A percentile compares a stretch with the other conserved stretches of the same genome.
Conservation (phyloP, 2,797 vertebrate genomes). For the Peromyscus aztecus region DNA sequence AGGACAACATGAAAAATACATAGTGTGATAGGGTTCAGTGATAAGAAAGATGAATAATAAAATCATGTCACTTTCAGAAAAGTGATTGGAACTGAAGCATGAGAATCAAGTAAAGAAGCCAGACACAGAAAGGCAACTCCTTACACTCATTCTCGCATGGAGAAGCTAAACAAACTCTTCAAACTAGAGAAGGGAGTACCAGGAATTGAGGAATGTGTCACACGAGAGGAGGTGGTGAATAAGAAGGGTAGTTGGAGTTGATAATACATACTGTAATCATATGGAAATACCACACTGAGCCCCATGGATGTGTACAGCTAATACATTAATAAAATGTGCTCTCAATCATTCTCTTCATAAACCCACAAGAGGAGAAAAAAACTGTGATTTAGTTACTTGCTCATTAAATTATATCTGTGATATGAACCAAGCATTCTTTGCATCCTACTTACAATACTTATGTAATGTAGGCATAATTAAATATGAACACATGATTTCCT, state of each 20-base stretch:
- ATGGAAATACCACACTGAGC: background rate
- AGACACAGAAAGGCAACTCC: background rate
- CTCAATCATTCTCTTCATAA: background rate
- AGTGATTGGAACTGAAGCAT: background rate
- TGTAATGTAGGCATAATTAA: background rate
- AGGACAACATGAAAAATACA: background rate
- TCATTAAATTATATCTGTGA: background rate
- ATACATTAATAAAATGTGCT: background rate
- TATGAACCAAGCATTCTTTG: background rate
- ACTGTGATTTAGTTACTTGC: background rate
- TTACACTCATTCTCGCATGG: background rate
- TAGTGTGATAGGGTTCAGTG: background rate
- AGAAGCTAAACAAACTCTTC: background rate
- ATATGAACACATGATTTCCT: background rate
- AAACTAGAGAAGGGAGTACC: background rate
- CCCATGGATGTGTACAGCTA: background rate
- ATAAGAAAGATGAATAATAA: background rate
- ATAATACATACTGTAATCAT: background rate
- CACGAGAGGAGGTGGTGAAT: accelerated
- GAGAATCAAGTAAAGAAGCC: background rate
- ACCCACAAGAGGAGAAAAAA: background rate
- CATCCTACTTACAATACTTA: background rate
- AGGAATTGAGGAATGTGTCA: no score
- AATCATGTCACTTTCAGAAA: background rate
- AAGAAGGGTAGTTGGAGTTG: background rate